phyloP scores from a whole-genome alignment of 1,140 invertebrate genomes.

The Brachionus rubens region DNA sequence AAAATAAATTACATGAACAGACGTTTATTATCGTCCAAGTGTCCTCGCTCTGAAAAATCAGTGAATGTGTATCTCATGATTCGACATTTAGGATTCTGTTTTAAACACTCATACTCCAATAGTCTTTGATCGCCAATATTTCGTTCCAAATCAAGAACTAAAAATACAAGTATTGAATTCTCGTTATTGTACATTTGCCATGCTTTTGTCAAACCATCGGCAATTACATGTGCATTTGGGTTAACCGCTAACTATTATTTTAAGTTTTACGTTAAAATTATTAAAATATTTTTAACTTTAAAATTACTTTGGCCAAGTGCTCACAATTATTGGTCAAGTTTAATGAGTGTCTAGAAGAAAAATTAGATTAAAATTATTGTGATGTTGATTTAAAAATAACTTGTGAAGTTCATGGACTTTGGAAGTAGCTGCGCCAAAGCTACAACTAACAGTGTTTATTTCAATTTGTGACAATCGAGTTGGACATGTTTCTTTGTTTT shows the following conservation, averaged over 20 bases:
- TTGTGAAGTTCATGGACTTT: no score
- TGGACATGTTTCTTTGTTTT: not conserved
- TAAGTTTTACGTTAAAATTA: not conserved
- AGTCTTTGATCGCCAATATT: slow-evolving; percentile 45
- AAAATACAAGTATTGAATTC: slow-evolving; percentile 20
- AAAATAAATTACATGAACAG: not conserved
- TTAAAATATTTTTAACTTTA: not conserved
- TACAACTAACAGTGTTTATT: slow-evolving; percentile 44
- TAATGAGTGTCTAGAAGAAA: no score
- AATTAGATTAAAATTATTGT: no score
- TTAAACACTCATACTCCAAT: slow-evolving; percentile 19
- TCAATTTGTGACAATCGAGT: slow-evolving; percentile 35
- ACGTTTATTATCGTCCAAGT: not conserved
- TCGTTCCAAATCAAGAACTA: slow-evolving; percentile 23
- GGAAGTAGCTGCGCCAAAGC: slow-evolving; percentile 7
- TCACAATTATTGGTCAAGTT: not conserved
- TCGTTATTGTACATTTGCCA: slow-evolving; percentile 8
- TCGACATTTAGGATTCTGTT: not conserved
- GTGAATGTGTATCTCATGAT: slow-evolving; percentile 18
- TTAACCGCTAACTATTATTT: not conserved
- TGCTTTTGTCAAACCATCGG: slow-evolving; percentile 1
- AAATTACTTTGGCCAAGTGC: not conserved
- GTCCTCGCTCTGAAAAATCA: not conserved
- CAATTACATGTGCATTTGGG: not conserved
- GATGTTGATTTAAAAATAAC: no score